A percentile compares a stretch with the other conserved stretches of the same genome.
Evolutionary conservation across 2,113 vertebrate species (phyloP).

Genomic region (Sebastes schlegelii): DNA sequence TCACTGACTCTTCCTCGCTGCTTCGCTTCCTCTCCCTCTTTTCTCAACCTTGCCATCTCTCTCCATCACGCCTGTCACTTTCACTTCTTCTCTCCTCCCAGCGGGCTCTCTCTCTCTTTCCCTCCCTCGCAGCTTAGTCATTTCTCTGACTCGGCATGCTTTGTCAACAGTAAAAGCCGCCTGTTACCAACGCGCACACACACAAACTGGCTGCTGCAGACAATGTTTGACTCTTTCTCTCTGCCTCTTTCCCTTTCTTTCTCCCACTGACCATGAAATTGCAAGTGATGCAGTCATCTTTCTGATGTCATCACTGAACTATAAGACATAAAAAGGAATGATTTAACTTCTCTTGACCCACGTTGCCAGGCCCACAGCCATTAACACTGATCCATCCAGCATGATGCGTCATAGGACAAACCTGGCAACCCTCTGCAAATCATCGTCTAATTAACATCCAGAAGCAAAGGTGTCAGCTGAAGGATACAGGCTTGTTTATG

Average conservation of each 20-base stretch:
- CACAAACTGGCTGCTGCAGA: conserved; percentile 30
- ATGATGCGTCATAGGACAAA: conserved; percentile 42
- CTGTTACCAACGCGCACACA: conserved; percentile 30
- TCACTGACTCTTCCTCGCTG: background rate
- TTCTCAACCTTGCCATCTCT: conserved; percentile 21
- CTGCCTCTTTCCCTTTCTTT: conserved; percentile 38
- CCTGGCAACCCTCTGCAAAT: conserved; percentile 15
- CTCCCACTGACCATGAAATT: conserved; percentile 27
- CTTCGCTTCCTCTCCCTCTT: conserved; percentile 25
- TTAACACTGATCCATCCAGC: conserved; percentile 4
- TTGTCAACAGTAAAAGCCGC: conserved; percentile 75
- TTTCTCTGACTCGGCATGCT: conserved; percentile 69
- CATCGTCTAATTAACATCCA: conserved; percentile 19
- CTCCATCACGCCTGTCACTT: conserved; percentile 43
- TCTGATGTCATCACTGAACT: conserved; percentile 49
- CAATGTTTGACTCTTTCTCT: conserved; percentile 47
- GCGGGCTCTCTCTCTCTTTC: conserved; percentile 30
- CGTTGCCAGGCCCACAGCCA: background rate
- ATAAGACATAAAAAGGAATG: conserved; percentile 27
- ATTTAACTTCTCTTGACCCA: conserved; percentile 37
- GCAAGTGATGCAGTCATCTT: conserved; percentile 56
- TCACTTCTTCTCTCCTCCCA: conserved; percentile 26
- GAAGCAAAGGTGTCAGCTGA: background rate
- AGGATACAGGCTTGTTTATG: conserved; percentile 3
- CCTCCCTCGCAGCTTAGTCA: conserved; percentile 59